These are phyloP conservation scores for Sternotherus odoratus DNA, from an alignment of 2,797 vertebrate species.

Conservation along the genomic window DNA sequence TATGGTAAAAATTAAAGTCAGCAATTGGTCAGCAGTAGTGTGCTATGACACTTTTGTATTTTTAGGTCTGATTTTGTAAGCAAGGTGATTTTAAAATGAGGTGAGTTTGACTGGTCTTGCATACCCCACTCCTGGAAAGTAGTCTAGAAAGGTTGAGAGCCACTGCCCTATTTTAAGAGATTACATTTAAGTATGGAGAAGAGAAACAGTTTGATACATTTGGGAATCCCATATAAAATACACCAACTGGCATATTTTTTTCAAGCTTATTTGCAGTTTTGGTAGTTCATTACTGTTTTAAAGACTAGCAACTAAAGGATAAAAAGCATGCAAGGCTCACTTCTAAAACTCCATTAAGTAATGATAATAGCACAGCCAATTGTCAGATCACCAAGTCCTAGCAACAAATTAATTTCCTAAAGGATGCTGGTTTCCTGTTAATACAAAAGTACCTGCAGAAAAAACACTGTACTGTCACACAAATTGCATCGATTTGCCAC, in stretches of 20 bases:
- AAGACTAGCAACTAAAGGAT: background rate
- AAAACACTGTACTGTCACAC: slow-evolving; percentile 18
- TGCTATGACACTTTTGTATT: no score
- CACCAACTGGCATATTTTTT: background rate
- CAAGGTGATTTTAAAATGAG: no score
- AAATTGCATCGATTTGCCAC: background rate
- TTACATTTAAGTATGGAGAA: background rate
- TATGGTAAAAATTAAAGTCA: no score
- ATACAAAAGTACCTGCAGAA: background rate
- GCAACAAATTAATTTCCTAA: background rate
- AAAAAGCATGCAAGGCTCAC: background rate
- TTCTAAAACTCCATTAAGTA: background rate
- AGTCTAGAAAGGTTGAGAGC: background rate
- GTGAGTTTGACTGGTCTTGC: no score
- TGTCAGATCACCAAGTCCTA: background rate
- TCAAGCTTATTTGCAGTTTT: background rate
- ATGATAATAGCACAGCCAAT: background rate
- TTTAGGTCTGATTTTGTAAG: no score
- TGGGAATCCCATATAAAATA: background rate
- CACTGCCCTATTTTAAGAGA: background rate
- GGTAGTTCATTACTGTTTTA: background rate
- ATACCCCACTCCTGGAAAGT: no score
- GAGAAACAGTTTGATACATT: rapidly evolving
- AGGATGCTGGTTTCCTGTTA: background rate
- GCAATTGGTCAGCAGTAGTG: no score